These are phyloP conservation scores for Phragmatobia fuliginosa DNA, from an alignment of 2,888 invertebrate species.

Conservation along the genomic window DNA sequence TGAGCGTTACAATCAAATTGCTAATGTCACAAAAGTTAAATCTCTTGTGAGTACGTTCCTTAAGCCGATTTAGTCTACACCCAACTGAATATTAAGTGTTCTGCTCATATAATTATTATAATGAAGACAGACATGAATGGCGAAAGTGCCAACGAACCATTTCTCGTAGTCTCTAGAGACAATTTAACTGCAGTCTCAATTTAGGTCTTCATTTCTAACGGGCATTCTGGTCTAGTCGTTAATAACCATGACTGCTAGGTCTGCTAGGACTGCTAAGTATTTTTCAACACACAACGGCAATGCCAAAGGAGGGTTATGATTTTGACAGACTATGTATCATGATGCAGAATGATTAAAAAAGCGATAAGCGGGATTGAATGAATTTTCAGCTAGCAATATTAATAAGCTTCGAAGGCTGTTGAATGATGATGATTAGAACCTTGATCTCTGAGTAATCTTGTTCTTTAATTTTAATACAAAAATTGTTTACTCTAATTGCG, in stretches of 20 bases:
- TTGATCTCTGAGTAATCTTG: neutral
- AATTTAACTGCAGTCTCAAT: neutral
- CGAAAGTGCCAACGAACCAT: neutral
- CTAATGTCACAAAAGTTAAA: slow-evolving; percentile 28
- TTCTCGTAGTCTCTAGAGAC: neutral
- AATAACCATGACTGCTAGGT: too few relatives aligned
- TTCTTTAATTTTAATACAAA: neutral
- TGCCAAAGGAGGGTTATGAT: too few relatives aligned
- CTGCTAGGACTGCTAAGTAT: too few relatives aligned
- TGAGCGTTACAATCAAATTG: slow-evolving; percentile 24
- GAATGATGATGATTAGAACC: too few relatives aligned
- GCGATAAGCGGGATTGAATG: too few relatives aligned
- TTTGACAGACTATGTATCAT: too few relatives aligned
- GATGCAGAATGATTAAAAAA: too few relatives aligned
- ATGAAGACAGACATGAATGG: slow-evolving; percentile 3
- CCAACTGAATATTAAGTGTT: slow-evolving; percentile 9
- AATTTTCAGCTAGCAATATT: too few relatives aligned
- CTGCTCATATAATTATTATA: slow-evolving; percentile 8
- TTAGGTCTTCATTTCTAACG: neutral
- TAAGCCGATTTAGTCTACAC: slow-evolving; percentile 22
- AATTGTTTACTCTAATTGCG: neutral
- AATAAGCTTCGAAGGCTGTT: too few relatives aligned
- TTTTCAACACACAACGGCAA: too few relatives aligned
- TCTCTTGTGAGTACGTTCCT: slow-evolving; percentile 16
- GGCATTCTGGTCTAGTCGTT: too few relatives aligned